phyloP scores from a whole-genome alignment of 2,797 vertebrate genomes.

The Molossus molossus region DNA sequence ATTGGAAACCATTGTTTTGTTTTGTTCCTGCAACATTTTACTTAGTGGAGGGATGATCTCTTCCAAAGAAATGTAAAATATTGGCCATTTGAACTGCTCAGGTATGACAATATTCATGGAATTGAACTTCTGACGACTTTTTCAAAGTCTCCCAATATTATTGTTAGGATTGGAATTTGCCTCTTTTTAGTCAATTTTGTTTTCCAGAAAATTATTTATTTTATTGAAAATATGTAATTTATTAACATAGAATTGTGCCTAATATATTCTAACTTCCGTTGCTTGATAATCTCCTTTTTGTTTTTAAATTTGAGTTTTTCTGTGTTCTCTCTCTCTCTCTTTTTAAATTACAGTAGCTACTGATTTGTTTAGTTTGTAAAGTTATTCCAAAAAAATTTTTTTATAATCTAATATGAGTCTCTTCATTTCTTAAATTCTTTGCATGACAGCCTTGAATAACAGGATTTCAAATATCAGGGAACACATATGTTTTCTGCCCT shows the following conservation, averaged over 20 bases:
- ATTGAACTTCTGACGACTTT: not conserved
- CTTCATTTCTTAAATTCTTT: slow-evolving; percentile 6
- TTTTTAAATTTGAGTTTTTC: not conserved
- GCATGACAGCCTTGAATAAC: not conserved
- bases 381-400: not conserved
- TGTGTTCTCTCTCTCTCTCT: not conserved
- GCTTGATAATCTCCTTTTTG: not conserved
- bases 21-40: not conserved
- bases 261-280: not conserved
- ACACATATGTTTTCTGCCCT: not conserved
- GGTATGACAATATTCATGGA: not conserved
- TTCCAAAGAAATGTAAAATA: slow-evolving; percentile 15
- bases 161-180: not conserved
- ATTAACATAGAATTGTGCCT: not conserved
- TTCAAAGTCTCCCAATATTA: not conserved
- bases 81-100: not conserved
- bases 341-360: not conserved
- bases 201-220: not conserved
- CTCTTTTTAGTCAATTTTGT: not conserved
- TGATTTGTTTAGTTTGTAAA: not conserved
- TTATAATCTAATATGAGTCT: not conserved
- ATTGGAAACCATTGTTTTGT: not conserved
- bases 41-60: not conserved
- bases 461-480: not conserved
- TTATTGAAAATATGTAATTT: slow-evolving; percentile 24